Base-by-base conservation (phyloP, 2,797 vertebrate genomes). In the Poecile montanus region DNA sequence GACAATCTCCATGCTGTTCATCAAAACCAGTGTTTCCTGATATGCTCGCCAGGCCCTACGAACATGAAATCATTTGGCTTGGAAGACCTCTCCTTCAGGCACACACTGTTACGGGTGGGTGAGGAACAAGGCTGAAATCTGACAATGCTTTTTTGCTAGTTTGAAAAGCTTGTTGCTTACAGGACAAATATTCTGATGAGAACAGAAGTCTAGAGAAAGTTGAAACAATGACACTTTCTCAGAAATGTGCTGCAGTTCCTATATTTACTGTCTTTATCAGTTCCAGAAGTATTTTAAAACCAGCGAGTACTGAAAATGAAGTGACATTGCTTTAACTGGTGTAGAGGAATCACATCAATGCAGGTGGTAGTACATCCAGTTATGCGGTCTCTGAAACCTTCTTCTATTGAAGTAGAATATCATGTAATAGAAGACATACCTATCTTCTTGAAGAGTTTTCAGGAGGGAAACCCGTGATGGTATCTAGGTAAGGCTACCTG, bases 91-190 rank as follows among this genome's bases (percentile, higher is more conserved):
- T 89, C 14, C 34, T 84, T 44, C 16, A 65, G 51, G 54, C 51
- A 88, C 4, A 34, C 6, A 30, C 17, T 29, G 21, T 16, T 36
- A 22, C 1, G 6, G 5, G 12, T 10, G n/a, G 16, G 25, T 0
- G 2, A 74, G 18, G 11, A 88, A 23, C 40, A 88, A 60, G 11
- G n/a, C 38, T 56, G 48, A 80, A 71, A 86, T 32, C 9, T 67
- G 53, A 42, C 50, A 48, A 21, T 10, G 20, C 0, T 1, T 48
- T 90, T 90, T 65, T 45, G 14, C 22, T 74, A 70, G 27, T 78
- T 53, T 57, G 65, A 74, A 75, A 86, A 65, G 58, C 18, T 68
- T 48, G 61, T 42, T 56, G 34, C 34, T 84, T 57, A 68, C 26
- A 81, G 26, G 32, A 67, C 67, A 7, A 92, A 54, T 45, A 72